Evolutionary conservation across 2,888 invertebrate species (phyloP).

Genomic region (Leptinotarsa peninsularis): DNA sequence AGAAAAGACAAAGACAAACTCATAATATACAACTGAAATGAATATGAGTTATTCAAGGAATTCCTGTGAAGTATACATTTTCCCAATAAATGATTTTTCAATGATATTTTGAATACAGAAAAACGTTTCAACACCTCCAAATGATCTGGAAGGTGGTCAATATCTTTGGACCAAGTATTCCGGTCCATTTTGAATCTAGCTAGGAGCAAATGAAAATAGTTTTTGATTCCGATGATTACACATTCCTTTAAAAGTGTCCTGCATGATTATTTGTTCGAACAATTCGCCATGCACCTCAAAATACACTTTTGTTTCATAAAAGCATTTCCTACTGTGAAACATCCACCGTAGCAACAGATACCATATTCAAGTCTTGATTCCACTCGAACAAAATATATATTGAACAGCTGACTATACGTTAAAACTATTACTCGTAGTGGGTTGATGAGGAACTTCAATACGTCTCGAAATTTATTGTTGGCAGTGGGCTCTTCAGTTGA

Average conservation of each 20-base stretch:
- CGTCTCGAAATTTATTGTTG: slow-evolving; percentile 2
- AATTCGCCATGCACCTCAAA: background rate
- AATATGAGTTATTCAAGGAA: too few species aligned
- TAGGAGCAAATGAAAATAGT: background rate
- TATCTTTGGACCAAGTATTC: background rate
- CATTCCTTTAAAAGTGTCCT: background rate
- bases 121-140: background rate
- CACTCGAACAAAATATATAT: background rate
- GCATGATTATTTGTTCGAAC: background rate
- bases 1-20: too few species aligned
- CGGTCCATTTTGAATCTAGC: background rate
- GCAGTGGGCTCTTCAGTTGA: slow-evolving; percentile 6
- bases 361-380: background rate
- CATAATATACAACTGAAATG: too few species aligned
- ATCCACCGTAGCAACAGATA: background rate
- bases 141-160: background rate
- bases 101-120: background rate
- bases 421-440: background rate
- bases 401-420: background rate
- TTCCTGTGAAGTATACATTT: too few species aligned
- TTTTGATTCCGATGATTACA: background rate
- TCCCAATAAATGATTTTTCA: background rate
- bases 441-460: slow-evolving; percentile 10
- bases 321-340: background rate
- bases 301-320: background rate